These are phyloP conservation scores for Autographa gamma DNA, from an alignment of 2,888 invertebrate species.

Conservation along the genomic window DNA sequence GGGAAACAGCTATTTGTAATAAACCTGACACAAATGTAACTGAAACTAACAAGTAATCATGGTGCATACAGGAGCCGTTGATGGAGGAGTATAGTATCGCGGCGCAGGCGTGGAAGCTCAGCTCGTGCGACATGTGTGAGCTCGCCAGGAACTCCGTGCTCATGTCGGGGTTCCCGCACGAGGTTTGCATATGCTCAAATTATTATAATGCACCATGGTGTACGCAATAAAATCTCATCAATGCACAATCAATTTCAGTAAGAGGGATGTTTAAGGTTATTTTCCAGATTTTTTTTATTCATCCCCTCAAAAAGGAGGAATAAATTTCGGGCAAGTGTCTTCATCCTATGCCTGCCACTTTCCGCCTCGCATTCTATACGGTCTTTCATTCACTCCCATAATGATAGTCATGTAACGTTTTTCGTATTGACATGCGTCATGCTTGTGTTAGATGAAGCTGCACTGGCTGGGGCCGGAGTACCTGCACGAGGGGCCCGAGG, in stretches of 20 bases:
- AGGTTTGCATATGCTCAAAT: slow-evolving; percentile 84
- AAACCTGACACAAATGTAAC: too few species aligned
- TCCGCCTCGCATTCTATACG: too few species aligned
- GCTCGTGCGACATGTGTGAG: slow-evolving; percentile 99
- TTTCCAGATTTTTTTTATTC: too few species aligned
- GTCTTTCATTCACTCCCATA: too few species aligned
- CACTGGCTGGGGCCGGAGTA: slow-evolving; percentile 99
- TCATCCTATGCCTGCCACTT: too few species aligned
- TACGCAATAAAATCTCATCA: not conserved
- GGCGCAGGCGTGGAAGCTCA: slow-evolving; percentile 99
- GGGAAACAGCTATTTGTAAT: too few species aligned
- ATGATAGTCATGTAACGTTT: too few species aligned
- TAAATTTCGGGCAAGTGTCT: too few species aligned
- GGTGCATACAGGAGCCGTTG: slow-evolving; percentile 94
- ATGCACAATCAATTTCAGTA: not conserved
- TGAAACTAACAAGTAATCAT: not conserved
- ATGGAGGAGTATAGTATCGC: slow-evolving; percentile 99
- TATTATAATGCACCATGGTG: not conserved
- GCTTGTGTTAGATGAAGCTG: slow-evolving; percentile 96
- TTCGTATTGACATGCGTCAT: too few species aligned
- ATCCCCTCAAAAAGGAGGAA: too few species aligned
- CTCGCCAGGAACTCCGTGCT: slow-evolving; percentile 98
- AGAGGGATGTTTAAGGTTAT: not conserved
- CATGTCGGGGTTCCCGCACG: slow-evolving; percentile 99
- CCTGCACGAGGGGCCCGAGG: slow-evolving; percentile 97